phyloP scores from a whole-genome alignment of 1,140 invertebrate genomes.

The Heliconius himera region DNA sequence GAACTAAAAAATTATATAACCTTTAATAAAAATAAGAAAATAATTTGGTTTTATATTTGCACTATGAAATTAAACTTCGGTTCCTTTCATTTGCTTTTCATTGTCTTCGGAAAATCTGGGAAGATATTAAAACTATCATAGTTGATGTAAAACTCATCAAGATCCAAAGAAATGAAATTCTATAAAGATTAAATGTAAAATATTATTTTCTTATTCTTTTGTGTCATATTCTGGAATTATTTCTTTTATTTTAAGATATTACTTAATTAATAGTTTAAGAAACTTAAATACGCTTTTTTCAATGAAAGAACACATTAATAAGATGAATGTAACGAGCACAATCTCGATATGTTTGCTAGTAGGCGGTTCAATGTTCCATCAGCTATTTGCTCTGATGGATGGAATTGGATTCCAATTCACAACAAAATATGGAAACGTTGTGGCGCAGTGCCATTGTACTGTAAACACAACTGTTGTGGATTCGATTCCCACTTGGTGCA shows the following conservation, averaged over 20 bases:
- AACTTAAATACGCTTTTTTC: no score
- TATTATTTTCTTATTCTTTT: conserved; percentile 1
- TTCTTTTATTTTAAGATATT: not conserved
- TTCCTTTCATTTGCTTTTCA: conserved; percentile 29
- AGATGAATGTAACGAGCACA: no score
- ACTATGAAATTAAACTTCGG: conserved; percentile 21
- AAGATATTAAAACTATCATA: conserved; percentile 31
- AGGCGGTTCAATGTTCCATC: no score
- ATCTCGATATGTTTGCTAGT: no score
- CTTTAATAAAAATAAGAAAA: not conserved
- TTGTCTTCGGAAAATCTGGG: conserved; percentile 26
- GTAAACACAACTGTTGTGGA: no score
- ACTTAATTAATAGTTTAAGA: no score
- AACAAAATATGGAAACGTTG: no score
- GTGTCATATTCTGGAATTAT: not conserved
- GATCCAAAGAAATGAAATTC: conserved; percentile 17
- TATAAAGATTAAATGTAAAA: conserved; percentile 20
- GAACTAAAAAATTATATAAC: not conserved
- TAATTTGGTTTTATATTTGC: conserved; percentile 23
- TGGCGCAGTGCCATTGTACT: no score
- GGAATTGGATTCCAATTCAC: no score
- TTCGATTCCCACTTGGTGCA: no score
- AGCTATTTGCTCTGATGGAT: no score
- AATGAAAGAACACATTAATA: no score
- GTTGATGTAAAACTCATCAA: conserved; percentile 31